Evolutionary conservation across 2,888 invertebrate genomes (phyloP), one percentile per base, ranked within the genome.

Genomic region (Smittia aterrima): DNA sequence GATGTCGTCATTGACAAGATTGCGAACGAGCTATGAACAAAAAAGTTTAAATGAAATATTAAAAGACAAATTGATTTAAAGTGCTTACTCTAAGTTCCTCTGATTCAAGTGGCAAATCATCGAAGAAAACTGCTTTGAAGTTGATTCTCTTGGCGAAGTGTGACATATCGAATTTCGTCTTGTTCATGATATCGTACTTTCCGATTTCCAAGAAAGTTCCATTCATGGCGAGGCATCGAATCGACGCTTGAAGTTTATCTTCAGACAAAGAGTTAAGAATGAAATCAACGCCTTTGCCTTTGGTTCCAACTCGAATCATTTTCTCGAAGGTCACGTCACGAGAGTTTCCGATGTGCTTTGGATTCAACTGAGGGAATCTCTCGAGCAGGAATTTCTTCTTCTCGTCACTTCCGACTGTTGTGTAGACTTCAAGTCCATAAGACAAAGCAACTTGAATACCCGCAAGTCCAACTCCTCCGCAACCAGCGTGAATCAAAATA

Each of bases 191-290:
- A 81, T 92, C 92, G 78, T 88, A 90, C 82, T 92, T 92, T 77
- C 92, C 92, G 77, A 92, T 92, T 83, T 92, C 92, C 75, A 92
- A 84, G 85, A 92, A 92, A 1, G 90, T 85, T 13, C 92, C 87
- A 62, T 86, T 85, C 78, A 83, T 83, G 24, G 83, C 85, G 16
- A 87, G 81, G 77, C 87, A 87, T 1, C 85, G 80, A 1, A 85
- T 84, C 1, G 85, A 85, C 0, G 85, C 85, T 85, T 85, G 87
- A 0, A 95, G 85, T 81, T 95, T 95, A 53, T 95, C 94, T 78
- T 92, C 94, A 0, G 94, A 88, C 62, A 96, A 83, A 0, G 93
- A 94, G 82, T 96, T 96, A 16, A 92, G 83, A 25, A 95, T 90
- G 38, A 95, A 81, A 79, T 96, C 92, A 0, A 96, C 95, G 25